Conservation (phyloP, 2,113 vertebrate species). For the Saimiri boliviensis region DNA sequence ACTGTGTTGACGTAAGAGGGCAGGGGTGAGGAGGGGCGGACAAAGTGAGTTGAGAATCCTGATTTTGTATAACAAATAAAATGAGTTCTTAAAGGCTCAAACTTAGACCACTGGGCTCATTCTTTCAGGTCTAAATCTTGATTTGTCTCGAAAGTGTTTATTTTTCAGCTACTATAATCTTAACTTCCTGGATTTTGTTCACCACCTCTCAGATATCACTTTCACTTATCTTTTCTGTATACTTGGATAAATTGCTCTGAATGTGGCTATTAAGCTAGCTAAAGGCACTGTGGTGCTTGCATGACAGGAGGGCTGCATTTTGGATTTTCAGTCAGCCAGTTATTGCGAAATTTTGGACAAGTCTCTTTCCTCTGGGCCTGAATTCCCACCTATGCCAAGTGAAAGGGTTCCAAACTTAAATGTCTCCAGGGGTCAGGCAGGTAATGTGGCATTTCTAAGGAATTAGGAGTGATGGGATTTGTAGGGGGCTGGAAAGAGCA, state of each 20-base stretch:
- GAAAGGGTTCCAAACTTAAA: background rate
- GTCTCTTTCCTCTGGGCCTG: background rate
- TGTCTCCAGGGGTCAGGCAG: too few species aligned
- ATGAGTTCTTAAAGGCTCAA: background rate
- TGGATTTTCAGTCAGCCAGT: background rate
- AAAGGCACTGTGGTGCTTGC: background rate
- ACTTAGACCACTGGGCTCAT: background rate
- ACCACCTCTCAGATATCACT: background rate
- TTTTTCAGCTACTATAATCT: background rate
- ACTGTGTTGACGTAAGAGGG: background rate
- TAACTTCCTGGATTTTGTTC: background rate
- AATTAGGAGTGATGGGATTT: background rate
- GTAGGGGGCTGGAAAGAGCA: background rate
- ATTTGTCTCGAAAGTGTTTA: background rate
- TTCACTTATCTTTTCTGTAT: background rate
- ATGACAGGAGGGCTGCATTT: background rate
- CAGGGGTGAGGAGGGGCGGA: background rate
- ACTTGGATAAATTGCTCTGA: background rate
- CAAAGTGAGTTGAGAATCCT: background rate
- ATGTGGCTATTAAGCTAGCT: background rate
- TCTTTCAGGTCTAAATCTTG: background rate
- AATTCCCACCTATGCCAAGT: background rate
- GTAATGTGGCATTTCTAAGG: background rate
- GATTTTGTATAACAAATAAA: slow-evolving; percentile 62
- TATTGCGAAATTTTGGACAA: background rate